Conservation (phyloP, 2,888 invertebrate genomes). For the Linyphia triangularis region DNA sequence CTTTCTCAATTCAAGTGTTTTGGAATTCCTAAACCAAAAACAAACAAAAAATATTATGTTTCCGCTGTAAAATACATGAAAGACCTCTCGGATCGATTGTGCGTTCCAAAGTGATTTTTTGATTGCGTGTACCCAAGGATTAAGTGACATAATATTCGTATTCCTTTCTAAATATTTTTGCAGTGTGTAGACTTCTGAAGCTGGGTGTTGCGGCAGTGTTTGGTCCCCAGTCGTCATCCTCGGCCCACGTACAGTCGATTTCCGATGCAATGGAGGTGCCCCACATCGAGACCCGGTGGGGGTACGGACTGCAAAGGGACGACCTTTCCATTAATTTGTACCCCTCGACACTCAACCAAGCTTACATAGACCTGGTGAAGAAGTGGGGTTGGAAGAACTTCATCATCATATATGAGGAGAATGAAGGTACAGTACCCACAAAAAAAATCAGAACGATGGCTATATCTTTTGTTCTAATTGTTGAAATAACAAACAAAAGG, state of each 20-base stretch:
- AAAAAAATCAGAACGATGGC: too few species aligned
- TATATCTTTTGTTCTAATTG: too few species aligned
- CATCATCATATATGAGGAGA: conserved; percentile 91
- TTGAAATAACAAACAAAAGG: too few species aligned
- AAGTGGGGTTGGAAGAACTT: conserved; percentile 90
- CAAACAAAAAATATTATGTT: too few species aligned
- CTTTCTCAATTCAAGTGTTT: not conserved
- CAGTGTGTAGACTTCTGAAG: conserved; percentile 91
- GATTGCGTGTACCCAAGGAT: not conserved
- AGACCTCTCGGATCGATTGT: too few species aligned
- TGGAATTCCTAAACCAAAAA: not conserved
- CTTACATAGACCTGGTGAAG: conserved; percentile 86
- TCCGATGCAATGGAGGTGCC: conserved; percentile 92
- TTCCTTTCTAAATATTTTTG: not conserved
- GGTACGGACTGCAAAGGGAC: conserved; percentile 86
- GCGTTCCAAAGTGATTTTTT: too few species aligned
- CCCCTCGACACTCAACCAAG: conserved; percentile 82
- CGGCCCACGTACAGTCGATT: conserved; percentile 90
- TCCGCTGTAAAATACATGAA: too few species aligned
- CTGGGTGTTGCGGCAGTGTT: conserved; percentile 89
- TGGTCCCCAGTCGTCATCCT: conserved; percentile 86
- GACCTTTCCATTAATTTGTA: conserved; percentile 92
- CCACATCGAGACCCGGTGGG: conserved; percentile 89
- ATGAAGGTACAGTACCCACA: conserved; percentile 89
- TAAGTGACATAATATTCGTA: not conserved